Base-by-base conservation (phyloP, 2,888 invertebrate genomes). In the Amblyjoppa fuscipennis region DNA sequence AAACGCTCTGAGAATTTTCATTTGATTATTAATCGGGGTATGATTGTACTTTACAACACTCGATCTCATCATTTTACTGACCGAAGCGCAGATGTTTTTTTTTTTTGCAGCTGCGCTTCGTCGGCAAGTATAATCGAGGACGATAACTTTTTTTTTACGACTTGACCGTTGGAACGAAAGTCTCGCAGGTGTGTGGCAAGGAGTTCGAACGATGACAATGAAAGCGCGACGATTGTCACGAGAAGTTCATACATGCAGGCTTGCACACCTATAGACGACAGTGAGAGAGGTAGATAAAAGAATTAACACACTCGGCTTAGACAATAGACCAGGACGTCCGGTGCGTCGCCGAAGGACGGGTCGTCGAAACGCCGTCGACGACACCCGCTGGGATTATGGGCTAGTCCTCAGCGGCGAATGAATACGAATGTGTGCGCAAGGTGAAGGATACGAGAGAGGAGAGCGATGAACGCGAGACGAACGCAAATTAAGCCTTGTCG, bases 161-260 rank as follows among this genome's bases (percentile, higher is more conserved):
- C 41, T 75, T 25, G 61, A 28, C 28, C 7, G 61, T 61, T 49
- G 45, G 20, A 73, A 25, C 7, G 28, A 59, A 59, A 64, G 53
- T 80, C 34, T 90, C 86, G 87, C 90, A 90, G 88, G 89, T 90
- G 89, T 84, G 87, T 86, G 88, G 88, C 88, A 89, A 88, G 87
- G 88, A 91, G 87, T 89, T 88, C 71, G 34, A 89, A 85, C 76
- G 77, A 81, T 84, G 88, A 90, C 90, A 90, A 91, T 89, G 45
- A 61, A 49, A 66, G 66, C 56, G 49, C 49, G 64, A 64, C 45
- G 38, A 78, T 61, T 75, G 66, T 71, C 7, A 56, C 69, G 75
- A 56, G 66, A 61, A 85, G 61, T 71, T 59, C 81, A 38, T 53
- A 20, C 13, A 64, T 13, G 51, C 41, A 25, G 41, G 51, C 73